Evolutionary conservation across 2,113 vertebrate genomes (phyloP).

Genomic region (Myodes glareolus): DNA sequence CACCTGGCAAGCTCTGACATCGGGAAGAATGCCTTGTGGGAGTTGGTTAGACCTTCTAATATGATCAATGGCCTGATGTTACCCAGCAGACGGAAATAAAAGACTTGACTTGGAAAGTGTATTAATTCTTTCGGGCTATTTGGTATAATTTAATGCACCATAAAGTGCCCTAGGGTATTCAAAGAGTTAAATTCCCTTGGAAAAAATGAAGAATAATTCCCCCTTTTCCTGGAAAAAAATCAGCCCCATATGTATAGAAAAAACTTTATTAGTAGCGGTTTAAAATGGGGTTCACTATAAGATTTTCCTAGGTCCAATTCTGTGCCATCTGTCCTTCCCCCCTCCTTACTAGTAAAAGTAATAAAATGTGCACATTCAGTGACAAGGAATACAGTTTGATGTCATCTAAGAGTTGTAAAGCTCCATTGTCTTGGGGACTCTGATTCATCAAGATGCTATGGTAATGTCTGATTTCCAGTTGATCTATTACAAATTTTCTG

Average conservation of each 20-base stretch:
- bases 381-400: conserved; percentile 64
- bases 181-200: conserved; percentile 78
- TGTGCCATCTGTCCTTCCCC: conserved; percentile 64
- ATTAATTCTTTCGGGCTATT: conserved; percentile 79
- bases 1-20: conserved; percentile 72
- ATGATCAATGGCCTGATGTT: conserved; percentile 78
- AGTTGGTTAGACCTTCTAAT: conserved; percentile 68
- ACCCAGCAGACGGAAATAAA: conserved; percentile 77
- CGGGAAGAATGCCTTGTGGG: conserved; percentile 72
- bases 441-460: conserved; percentile 3
- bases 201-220: conserved; percentile 78
- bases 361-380: conserved; percentile 67
- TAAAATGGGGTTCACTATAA: conserved; percentile 77
- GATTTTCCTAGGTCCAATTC: conserved; percentile 74
- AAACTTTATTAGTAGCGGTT: conserved; percentile 75
- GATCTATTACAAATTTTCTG: background rate
- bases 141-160: conserved; percentile 73
- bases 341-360: conserved; percentile 62
- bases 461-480: conserved; percentile 32
- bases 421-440: conserved; percentile 9
- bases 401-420: conserved; percentile 16
- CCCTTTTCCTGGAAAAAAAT: conserved; percentile 74
- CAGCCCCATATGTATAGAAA: conserved; percentile 61
- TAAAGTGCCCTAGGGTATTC: conserved; percentile 65
- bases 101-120: conserved; percentile 78